Base-by-base conservation (phyloP, 2,888 invertebrate species). In the Isoperla grammatica region DNA sequence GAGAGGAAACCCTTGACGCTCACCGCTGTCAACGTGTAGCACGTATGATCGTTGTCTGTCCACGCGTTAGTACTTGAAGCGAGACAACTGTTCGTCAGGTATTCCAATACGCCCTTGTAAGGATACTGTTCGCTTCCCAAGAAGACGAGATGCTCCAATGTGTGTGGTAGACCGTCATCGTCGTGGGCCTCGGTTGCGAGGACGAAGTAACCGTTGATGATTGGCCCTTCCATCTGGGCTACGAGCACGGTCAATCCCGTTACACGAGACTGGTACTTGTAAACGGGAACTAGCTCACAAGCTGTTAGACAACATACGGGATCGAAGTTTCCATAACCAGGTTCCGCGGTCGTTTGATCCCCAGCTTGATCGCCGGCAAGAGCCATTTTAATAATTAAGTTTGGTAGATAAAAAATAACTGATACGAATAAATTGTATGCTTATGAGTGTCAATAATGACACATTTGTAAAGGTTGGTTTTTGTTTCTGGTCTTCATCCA, bases 141-240 rank as follows among this genome's bases (percentile, higher is more conserved):
- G 69, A 81, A 81, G 9, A 81, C 75, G 19, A 81, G 68, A 69
- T 81, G 81, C 65, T 81, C 81, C 66, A 81, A 68, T 1, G 81
- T 81, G 66, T 81, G 81, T 0, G 81, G 80, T 35, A 81, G 67
- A 0, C 81, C 81, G 71, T 81, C 80, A 69, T 81, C 79, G 67
- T 78, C 76, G 66, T 76, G 74, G 1, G 80, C 78, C 69, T 80
- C 78, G 1, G 81, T 81, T 2, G 79, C 80, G 79, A 29, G 43
- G 17, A 3, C 3, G 17, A 81, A 74, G 65, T 75, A 77, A 2
- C 79, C 79, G 65, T 78, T 77, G 8, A 80, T 78, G 59, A 79
- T 70, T 0, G 80, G 80, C 4, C 79, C 79, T 53, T 78, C 77
- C 9, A 79, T 76, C 61, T 78, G 72, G 11, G 78, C 78, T 58